These are phyloP conservation scores for Hapalemur alaotrensis DNA, from an alignment of 2,797 vertebrate species.

Conservation along the genomic window DNA sequence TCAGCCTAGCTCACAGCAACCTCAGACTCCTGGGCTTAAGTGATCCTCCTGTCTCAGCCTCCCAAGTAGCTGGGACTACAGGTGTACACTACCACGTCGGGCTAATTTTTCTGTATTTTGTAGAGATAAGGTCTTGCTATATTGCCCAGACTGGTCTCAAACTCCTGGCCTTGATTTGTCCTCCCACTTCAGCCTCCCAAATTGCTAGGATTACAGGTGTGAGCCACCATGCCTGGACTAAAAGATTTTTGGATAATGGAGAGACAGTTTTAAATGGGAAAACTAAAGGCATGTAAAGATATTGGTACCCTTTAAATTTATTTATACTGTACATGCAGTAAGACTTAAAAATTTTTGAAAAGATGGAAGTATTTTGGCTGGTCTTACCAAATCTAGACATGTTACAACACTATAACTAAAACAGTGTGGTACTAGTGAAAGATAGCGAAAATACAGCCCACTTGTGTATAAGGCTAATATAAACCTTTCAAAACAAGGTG, in stretches of 20 bases:
- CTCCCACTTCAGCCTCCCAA: too few species aligned
- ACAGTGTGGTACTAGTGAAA: neutral
- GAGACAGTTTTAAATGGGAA: neutral
- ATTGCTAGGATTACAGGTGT: too few species aligned
- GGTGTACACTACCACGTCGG: too few species aligned
- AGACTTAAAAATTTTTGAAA: neutral
- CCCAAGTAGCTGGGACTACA: too few species aligned
- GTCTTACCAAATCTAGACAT: conserved; percentile 5
- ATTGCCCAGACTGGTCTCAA: too few species aligned
- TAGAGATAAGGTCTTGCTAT: too few species aligned
- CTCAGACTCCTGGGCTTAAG: too few species aligned
- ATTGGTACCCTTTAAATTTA: neutral
- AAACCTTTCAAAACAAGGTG: neutral
- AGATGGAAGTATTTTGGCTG: neutral
- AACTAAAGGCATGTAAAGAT: conserved; percentile 11
- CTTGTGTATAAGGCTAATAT: neutral
- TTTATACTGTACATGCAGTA: neutral
- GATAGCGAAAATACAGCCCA: neutral
- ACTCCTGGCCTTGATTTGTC: too few species aligned
- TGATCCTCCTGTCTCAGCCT: too few species aligned
- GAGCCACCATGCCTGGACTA: too few species aligned
- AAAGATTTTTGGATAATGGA: neutral
- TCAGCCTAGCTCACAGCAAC: too few species aligned
- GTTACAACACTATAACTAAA: neutral
- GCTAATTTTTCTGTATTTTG: too few species aligned